Conservation (phyloP, 2,797 vertebrate genomes). For the Eulemur coronatus region DNA sequence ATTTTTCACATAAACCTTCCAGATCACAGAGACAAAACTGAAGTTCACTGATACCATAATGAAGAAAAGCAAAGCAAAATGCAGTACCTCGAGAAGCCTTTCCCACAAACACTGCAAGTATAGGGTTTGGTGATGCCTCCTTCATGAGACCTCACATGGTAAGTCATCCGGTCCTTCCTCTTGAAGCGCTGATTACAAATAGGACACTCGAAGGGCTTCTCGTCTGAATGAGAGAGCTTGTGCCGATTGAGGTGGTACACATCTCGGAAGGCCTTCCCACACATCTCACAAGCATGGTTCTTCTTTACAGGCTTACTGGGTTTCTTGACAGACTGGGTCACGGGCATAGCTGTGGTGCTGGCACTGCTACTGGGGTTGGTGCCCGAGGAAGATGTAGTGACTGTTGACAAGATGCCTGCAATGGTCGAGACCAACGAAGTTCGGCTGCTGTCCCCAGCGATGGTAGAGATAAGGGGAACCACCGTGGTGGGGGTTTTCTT, state of each 20-base stretch:
- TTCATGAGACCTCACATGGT: slow-evolving; percentile 97
- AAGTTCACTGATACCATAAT: slow-evolving; percentile 75
- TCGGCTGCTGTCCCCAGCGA: slow-evolving; percentile 93
- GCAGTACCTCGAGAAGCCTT: slow-evolving; percentile 97
- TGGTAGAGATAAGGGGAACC: slow-evolving; percentile 96
- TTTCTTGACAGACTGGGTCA: slow-evolving; percentile 91
- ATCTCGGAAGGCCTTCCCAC: slow-evolving; percentile 97
- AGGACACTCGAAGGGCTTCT: slow-evolving; percentile 98
- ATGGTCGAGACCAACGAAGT: slow-evolving; percentile 95
- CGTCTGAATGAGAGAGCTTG: slow-evolving; percentile 98
- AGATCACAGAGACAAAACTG: slow-evolving; percentile 66
- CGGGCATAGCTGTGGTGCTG: slow-evolving; percentile 87
- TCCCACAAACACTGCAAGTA: slow-evolving; percentile 98
- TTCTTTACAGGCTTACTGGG: slow-evolving; percentile 97
- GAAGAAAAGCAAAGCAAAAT: slow-evolving; percentile 61
- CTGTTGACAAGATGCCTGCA: slow-evolving; percentile 95
- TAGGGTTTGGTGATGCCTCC: slow-evolving; percentile 98
- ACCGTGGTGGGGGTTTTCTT: slow-evolving; percentile 95
- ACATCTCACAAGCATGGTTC: slow-evolving; percentile 98
- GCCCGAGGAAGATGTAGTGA: slow-evolving; percentile 94
- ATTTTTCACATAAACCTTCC: slow-evolving; percentile 29
- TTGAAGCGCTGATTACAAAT: slow-evolving; percentile 99
- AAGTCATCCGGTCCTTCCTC: slow-evolving; percentile 98
- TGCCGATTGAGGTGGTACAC: slow-evolving; percentile 98
- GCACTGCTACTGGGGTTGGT: slow-evolving; percentile 88